Evolutionary conservation across 2,113 vertebrate species (phyloP), one percentile per base, ranked within the genome.

Genomic region (Pseudorasbora parva): DNA sequence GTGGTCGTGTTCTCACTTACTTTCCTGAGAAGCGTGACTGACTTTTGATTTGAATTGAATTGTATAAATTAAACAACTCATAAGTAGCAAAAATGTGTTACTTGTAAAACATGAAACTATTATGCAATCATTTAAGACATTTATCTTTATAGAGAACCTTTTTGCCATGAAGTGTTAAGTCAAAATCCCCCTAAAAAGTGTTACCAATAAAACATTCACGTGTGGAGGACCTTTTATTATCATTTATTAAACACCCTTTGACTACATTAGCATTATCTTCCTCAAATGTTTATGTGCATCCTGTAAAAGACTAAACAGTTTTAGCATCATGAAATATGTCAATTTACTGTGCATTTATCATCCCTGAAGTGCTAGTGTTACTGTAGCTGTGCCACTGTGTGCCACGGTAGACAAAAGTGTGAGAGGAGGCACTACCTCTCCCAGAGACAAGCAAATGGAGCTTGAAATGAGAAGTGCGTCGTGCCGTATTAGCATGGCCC

Each of bases 391-490:
- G 69, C 51, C 19, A 23, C 23, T 59, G 15, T 49, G 27, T 8
- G 23, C 15, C 57, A 64, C 8, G 17, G 15, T 64, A 79, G 69
- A 73, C 21, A 82, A 27, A 76, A 21, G 60, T 27, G 37, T 79
- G 27, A 43, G 27, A 60, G 51, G 12, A 45, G 5, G 19, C 56
- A 30, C 45, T 71, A 14, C 45, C 43, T 84, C n/a, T 68, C 15
- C 78, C 6, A 27, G 64, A 79, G 75, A 56, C 64, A 79, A 79
- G 37, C 64, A 71, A 84, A 79, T 79, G 76, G 47, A 84, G 83
- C 83, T 71, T 84, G 83, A 84, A 84, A 84, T 79, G 76, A 84
- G 56, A 60, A 14, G 54, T 21, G 75, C 12, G 11, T 56, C 59
- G 41, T 56, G 25, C 37, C 47, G 62, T 62, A 69, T 86, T 82